A percentile compares a stretch with the other conserved stretches of the same genome.
phyloP scores from a whole-genome alignment of 1,140 invertebrate genomes.

The Sinella curviseta region DNA sequence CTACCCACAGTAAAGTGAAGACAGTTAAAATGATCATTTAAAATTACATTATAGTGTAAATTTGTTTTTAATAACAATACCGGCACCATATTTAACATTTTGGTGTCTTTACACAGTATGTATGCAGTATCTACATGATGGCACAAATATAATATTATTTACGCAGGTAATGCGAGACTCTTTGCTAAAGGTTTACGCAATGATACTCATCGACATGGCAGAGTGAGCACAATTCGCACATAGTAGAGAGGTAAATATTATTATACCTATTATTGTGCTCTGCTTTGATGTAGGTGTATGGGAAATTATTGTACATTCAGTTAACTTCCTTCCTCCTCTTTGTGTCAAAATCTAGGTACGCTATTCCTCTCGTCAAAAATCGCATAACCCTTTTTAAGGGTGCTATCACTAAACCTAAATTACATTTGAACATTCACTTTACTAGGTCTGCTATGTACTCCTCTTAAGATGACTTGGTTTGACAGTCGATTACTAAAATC shows the following conservation, averaged over 20 bases:
- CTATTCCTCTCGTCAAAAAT: not conserved
- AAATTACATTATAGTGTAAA: no score
- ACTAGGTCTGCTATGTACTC: no score
- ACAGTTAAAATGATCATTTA: no score
- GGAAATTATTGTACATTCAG: not conserved
- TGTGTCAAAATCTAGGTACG: conserved; percentile 25
- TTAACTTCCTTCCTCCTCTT: conserved; percentile 19
- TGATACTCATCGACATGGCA: conserved; percentile 12
- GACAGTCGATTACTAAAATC: no score
- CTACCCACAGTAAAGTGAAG: no score
- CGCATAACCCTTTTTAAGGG: not conserved
- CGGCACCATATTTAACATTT: not conserved
- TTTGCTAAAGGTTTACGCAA: conserved; percentile 17
- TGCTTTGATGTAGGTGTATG: not conserved
- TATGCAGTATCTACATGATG: not conserved
- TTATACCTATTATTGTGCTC: not conserved
- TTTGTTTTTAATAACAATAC: not conserved
- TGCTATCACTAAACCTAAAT: not conserved
- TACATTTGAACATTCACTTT: no score
- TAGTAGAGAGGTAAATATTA: no score
- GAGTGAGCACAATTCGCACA: conserved; percentile 5
- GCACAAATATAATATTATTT: not conserved
- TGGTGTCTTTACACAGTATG: no score
- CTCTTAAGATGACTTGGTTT: no score
- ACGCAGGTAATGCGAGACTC: not conserved